phyloP scores from a whole-genome alignment of 2,797 vertebrate species.

The Poecilia picta region DNA sequence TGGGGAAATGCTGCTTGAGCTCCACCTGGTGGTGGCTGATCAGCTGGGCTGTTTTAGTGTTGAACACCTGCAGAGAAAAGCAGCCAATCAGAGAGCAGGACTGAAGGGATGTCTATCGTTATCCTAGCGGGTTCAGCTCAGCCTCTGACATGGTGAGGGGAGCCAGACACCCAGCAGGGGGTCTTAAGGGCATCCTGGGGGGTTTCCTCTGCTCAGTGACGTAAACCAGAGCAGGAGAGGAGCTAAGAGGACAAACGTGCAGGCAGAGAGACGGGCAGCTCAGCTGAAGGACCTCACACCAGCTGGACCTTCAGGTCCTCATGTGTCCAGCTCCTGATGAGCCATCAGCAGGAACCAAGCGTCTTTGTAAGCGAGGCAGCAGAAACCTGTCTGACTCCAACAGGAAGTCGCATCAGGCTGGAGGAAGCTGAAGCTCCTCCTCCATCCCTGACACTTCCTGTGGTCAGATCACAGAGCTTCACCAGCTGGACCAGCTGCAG shows the following conservation, averaged over 20 bases:
- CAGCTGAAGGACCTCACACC: no score
- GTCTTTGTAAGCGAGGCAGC: no score
- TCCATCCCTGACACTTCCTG: no score
- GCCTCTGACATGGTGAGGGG: neutral
- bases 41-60: conserved; percentile 91
- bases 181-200: neutral
- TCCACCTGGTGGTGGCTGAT: conserved; percentile 95
- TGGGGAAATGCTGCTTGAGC: conserved; percentile 93
- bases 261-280: neutral
- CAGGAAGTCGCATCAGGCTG: no score
- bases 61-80: conserved; percentile 87
- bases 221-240: neutral
- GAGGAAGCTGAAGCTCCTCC: no score
- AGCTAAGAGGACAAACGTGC: neutral
- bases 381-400: no score
- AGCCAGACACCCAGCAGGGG: no score
- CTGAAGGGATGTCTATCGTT: neutral
- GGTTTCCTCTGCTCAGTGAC: neutral
- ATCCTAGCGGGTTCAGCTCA: neutral
- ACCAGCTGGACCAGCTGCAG: no score
- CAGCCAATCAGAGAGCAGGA: neutral
- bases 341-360: no score
- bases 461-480: no score
- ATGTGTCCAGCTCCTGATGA: no score
- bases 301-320: no score